Conservation (phyloP, 2,888 invertebrate species). For the Phalera bucephala region DNA sequence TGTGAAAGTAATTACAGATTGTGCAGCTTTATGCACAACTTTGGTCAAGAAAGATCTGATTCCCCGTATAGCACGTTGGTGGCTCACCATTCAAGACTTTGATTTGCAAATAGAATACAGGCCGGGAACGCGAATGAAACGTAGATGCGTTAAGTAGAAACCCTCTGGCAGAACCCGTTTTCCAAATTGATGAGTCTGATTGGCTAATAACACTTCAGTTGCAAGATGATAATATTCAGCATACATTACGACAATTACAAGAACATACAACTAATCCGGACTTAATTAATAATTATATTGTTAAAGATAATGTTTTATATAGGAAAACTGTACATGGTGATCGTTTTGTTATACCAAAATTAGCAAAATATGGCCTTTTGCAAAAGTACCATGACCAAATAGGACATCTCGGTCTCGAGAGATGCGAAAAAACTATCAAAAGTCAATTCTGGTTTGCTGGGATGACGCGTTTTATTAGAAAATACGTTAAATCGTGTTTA, state of each 20-base stretch:
- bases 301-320: neutral
- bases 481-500: conserved; percentile 41
- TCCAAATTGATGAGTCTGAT: neutral
- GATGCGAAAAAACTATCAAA: conserved; percentile 16
- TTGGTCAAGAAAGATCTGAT: neutral
- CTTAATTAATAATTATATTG: too few species aligned
- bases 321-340: conserved; percentile 1
- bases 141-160: conserved; percentile 5
- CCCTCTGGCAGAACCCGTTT: neutral
- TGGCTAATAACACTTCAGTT: conserved; percentile 1
- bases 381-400: conserved; percentile 7
- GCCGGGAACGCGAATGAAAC: conserved; percentile 1
- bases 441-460: conserved; percentile 53
- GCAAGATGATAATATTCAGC: neutral
- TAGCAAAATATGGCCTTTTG: conserved; percentile 3
- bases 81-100: neutral
- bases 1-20: conserved; percentile 1
- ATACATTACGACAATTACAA: neutral
- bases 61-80: conserved; percentile 6
- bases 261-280: neutral
- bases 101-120: conserved; percentile 4
- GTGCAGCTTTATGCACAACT: conserved; percentile 3
- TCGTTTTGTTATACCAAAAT: conserved; percentile 7
- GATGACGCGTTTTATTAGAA: conserved; percentile 49
- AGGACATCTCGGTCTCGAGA: too few species aligned